Evolutionary conservation across 2,113 vertebrate genomes (phyloP).

Genomic region (Mobula hypostoma): DNA sequence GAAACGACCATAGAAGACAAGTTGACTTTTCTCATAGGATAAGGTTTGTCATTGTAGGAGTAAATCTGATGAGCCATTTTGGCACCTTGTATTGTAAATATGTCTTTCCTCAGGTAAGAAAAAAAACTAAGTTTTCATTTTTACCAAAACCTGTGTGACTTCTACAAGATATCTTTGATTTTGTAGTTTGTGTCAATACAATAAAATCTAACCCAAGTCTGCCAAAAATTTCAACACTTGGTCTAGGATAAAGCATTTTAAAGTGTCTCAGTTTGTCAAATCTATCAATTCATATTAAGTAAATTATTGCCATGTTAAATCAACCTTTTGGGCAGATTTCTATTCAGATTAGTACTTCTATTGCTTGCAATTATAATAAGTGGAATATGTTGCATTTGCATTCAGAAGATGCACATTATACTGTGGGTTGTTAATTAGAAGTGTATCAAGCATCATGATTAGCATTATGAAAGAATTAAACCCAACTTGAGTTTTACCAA

Average conservation of each 20-base stretch:
- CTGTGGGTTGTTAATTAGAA: constrained; percentile 29
- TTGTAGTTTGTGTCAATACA: background rate
- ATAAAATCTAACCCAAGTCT: background rate
- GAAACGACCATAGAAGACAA: background rate
- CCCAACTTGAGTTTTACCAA: background rate
- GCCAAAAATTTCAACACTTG: background rate
- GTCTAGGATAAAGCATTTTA: background rate
- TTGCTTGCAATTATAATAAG: constrained; percentile 27
- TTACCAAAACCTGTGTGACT: background rate
- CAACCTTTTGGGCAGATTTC: background rate
- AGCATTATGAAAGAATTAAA: constrained; percentile 25
- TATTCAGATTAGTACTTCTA: constrained; percentile 20
- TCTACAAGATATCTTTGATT: background rate
- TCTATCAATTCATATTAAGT: background rate
- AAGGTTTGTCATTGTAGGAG: background rate
- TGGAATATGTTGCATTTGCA: constrained; percentile 26
- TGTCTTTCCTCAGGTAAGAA: background rate
- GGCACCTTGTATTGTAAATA: background rate
- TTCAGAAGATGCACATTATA: constrained; percentile 31
- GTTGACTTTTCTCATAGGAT: background rate
- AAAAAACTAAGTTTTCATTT: background rate
- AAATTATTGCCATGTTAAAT: background rate
- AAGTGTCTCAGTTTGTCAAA: background rate
- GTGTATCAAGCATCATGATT: constrained; percentile 25
- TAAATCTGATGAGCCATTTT: background rate